Evolutionary conservation across 2,113 vertebrate genomes (phyloP), one percentile per base, ranked within the genome.

Genomic region (Thinocorus orbignyianus): DNA sequence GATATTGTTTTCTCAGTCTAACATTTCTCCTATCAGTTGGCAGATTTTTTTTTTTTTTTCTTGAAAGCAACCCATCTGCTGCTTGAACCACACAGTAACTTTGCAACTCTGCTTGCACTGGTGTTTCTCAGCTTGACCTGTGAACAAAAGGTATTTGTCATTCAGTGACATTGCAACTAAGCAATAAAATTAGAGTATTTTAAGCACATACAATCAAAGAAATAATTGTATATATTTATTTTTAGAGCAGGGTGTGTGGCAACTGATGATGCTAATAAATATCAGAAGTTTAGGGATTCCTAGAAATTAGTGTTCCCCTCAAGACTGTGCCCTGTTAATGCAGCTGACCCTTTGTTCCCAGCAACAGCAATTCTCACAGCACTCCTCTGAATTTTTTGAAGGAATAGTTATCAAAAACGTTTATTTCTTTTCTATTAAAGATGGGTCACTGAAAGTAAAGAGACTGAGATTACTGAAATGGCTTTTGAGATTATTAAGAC

Each of bases 61-160:
- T 92, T 7, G 51, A 92, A 90, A 94, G 70, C 68, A 88, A 66
- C 62, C 78, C 95, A 70, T 97, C 89, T 96, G 90, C 90, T 89
- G 25, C 74, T 88, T 73, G 74, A 24, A 41, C 64, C 26, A 83
- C n/a, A 9, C 33, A 57, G 69, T 91, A 83, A 72, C 94, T 78
- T 85, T 68, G 60, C 89, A 91, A 44, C 49, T 92, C 57, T 84
- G 54, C n/a, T 91, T 54, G 18, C 31, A 7, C 31, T 81, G 24
- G 57, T 92, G 46, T 78, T 95, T 84, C n/a, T 82, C 71, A 11
- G 93, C 58, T 78, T 95, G 90, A 94, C 93, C 94, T 76, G 44
- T 69, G 85, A 82, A 88, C 57, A 48, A 58, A 73, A 81, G 48
- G 35, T 81, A 35, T 81, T 88, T 95, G 35, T 62, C 15, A 33